A percentile compares a stretch with the other conserved stretches of the same genome.
Evolutionary conservation across 1,140 invertebrate genomes (phyloP).

Genomic region (Bombus soroeensis): DNA sequence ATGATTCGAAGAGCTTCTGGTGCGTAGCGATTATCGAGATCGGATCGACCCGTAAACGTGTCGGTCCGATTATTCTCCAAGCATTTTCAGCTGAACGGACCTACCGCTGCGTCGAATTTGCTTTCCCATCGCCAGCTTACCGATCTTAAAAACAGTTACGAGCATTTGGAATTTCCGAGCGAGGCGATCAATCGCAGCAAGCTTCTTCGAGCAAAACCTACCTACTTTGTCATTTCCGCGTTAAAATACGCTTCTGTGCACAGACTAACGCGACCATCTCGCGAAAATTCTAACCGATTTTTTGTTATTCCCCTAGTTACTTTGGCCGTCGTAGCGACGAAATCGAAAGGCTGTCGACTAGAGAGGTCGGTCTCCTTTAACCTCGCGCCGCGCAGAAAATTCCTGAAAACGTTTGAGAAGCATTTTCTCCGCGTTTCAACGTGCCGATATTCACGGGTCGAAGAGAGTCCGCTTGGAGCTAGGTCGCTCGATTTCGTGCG

Average conservation of each 20-base stretch:
- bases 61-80: not conserved
- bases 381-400: not conserved
- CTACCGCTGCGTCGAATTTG: not conserved
- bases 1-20: not conserved
- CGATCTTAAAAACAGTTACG: not conserved
- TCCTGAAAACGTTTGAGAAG: not conserved
- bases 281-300: not conserved
- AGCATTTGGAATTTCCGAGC: too few relatives aligned
- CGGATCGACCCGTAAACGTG: not conserved
- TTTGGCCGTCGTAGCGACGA: not conserved
- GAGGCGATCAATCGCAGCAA: not conserved
- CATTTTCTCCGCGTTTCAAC: not conserved
- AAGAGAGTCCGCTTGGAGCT: not conserved
- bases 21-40: conserved; percentile 1
- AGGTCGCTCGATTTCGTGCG: not conserved
- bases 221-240: not conserved
- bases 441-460: not conserved
- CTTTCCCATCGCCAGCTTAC: not conserved
- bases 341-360: not conserved
- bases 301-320: not conserved
- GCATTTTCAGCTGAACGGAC: not conserved
- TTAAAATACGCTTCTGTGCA: too few relatives aligned
- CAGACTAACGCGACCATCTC: not conserved
- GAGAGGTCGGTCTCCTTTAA: not conserved
- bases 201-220: not conserved